phyloP scores from a whole-genome alignment of 2,888 invertebrate genomes.

The Tethea ocularis region DNA sequence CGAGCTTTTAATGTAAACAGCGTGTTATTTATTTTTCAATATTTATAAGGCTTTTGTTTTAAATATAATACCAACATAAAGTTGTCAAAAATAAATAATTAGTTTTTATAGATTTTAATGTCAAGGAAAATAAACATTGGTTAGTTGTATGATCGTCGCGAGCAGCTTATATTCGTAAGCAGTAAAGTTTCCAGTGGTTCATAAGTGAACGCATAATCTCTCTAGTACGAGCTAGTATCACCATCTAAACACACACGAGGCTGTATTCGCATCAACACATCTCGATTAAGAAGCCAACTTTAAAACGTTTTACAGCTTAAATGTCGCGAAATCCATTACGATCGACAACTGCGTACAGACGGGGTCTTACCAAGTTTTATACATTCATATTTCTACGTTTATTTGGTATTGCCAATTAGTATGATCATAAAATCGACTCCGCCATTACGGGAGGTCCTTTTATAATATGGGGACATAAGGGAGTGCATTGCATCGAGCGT shows the following conservation, averaged over 20 bases:
- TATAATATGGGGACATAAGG: slow-evolving; percentile 36
- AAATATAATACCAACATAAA: too few relatives aligned
- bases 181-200: too few relatives aligned
- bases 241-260: neutral
- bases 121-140: too few relatives aligned
- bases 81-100: too few relatives aligned
- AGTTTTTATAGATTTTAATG: too few relatives aligned
- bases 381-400: slow-evolving; percentile 64
- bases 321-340: slow-evolving; percentile 51
- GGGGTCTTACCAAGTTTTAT: slow-evolving; percentile 46
- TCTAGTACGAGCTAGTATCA: too few relatives aligned
- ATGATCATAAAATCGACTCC: slow-evolving; percentile 60
- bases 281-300: slow-evolving; percentile 17
- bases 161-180: too few relatives aligned
- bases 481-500: slow-evolving; percentile 28
- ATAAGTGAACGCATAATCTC: too few relatives aligned
- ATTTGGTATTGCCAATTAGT: slow-evolving; percentile 75
- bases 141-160: too few relatives aligned
- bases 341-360: slow-evolving; percentile 14
- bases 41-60: neutral
- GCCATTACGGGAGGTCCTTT: slow-evolving; percentile 66
- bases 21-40: neutral
- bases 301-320: slow-evolving; percentile 31
- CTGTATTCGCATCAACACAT: neutral
- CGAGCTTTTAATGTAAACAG: neutral